Evolutionary conservation across 2,888 invertebrate species (phyloP).

Genomic region (Apotomis turbidana): DNA sequence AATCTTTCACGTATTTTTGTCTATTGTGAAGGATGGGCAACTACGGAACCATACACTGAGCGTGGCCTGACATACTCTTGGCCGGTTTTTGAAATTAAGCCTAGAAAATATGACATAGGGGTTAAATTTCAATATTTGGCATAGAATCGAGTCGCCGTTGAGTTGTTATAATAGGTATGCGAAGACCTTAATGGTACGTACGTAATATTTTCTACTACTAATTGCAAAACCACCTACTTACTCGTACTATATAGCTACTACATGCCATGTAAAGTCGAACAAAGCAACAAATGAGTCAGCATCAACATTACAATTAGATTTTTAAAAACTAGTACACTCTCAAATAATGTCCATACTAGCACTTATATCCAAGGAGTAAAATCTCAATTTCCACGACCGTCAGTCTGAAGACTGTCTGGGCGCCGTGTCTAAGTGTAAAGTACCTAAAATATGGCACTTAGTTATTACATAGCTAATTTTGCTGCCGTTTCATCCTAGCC

Average conservation of each 20-base stretch:
- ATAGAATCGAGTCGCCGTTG: too few relatives aligned
- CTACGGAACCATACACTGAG: too few relatives aligned
- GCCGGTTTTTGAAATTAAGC: too few relatives aligned
- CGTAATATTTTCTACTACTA: not conserved
- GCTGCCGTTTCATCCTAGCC: slow-evolving; percentile 61
- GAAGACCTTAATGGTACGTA: too few relatives aligned
- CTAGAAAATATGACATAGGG: too few relatives aligned
- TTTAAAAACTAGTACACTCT: not conserved
- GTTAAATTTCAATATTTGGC: too few relatives aligned
- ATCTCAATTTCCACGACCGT: not conserved
- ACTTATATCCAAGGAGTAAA: not conserved
- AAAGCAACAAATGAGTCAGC: slow-evolving; percentile 9
- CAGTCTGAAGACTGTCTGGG: slow-evolving; percentile 18
- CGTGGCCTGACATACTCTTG: too few relatives aligned
- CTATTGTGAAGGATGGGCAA: too few relatives aligned
- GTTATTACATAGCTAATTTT: slow-evolving; percentile 70
- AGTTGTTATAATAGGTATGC: too few relatives aligned
- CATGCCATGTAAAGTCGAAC: not conserved
- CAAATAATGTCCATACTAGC: not conserved
- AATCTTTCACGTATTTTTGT: too few relatives aligned
- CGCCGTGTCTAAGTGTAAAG: slow-evolving; percentile 57
- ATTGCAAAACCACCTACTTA: not conserved
- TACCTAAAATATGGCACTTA: slow-evolving; percentile 63
- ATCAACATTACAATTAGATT: not conserved
- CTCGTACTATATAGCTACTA: not conserved